Base-by-base conservation (phyloP, 1,140 invertebrate genomes). In the Leptonema lineaticorne region DNA sequence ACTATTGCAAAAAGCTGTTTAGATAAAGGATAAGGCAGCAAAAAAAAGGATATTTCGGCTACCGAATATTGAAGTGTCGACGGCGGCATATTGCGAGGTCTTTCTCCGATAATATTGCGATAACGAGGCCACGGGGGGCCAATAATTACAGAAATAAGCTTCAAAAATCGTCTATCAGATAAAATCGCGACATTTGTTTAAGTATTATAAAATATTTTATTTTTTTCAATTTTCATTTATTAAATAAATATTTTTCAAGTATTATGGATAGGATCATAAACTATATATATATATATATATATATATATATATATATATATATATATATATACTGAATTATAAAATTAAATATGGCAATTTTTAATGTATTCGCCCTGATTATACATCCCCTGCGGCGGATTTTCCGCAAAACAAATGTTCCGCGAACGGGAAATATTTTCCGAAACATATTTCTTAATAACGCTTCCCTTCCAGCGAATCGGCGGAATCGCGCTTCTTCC, bases 1-100 rank as follows among this genome's bases (percentile, higher is more conserved):
- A 71, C 70, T 71, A 71, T 69, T 72, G 70, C 70, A 72, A 72
- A 72, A 72, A 72, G 70, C 70, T 72, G 67, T 72, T 72, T 72
- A 72, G 70, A 72, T 72, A 72, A 72, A 72, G 70, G 70, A 72
- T 72, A 72, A 72, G 58, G 63, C 67, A 65, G 41, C 67, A 67
- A 69, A 72, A 60, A n/a, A 69, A 72, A 72, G 70, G 67, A 72
- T 72, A 72, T 71, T 71, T 67, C 59, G 30, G 50, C 48, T 41
- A 62, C 48, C 29, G 67, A 68, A 72, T 72, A 72, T 72, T 72
- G 70, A 58, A 65, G 62, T 64, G 62, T 30, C 41, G 28, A 16
- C 30, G 60, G 46, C 50, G 67, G 70, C 64, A 72, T 72, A 71
- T 72, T 69, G 70, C 67, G 63, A 46, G 24, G 26, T 6, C 45